A percentile compares a stretch with the other conserved stretches of the same genome.
Conservation (phyloP, 2,888 invertebrate species). For the Ectemnius continuus region DNA sequence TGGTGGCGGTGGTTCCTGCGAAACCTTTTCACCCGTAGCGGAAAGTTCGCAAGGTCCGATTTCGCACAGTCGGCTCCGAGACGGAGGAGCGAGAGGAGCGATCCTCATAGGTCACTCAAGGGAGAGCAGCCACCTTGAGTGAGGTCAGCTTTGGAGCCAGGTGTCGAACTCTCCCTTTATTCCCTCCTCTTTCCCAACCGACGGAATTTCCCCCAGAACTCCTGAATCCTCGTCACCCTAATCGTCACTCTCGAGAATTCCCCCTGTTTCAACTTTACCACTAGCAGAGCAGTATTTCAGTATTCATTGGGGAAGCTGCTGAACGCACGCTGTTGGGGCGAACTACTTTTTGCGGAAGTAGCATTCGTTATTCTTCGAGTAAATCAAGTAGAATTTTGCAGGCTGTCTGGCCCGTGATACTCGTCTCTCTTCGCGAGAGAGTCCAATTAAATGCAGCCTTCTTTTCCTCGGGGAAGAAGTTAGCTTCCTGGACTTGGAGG, state of each 20-base stretch:
- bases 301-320: no score
- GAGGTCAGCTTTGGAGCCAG: constrained; percentile 48
- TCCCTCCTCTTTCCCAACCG: neutral
- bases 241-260: neutral
- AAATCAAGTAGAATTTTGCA: neutral
- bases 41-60: constrained; percentile 30
- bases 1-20: constrained; percentile 43
- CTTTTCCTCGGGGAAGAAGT: no score
- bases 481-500: no score
- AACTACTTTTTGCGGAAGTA: no score
- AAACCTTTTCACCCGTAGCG: constrained; percentile 13
- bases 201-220: constrained; percentile 2
- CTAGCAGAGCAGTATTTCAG: no score
- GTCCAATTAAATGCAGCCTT: no score
- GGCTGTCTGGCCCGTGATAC: neutral
- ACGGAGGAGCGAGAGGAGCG: constrained; percentile 36
- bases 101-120: constrained; percentile 1
- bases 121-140: constrained; percentile 16
- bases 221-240: constrained; percentile 4
- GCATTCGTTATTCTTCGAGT: neutral
- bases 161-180: constrained; percentile 42
- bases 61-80: constrained; percentile 17
- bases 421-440: neutral
- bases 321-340: no score
- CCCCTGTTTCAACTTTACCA: neutral